Evolutionary conservation across 2,888 invertebrate genomes (phyloP).

Genomic region (Mesopsocus fuscifrons): DNA sequence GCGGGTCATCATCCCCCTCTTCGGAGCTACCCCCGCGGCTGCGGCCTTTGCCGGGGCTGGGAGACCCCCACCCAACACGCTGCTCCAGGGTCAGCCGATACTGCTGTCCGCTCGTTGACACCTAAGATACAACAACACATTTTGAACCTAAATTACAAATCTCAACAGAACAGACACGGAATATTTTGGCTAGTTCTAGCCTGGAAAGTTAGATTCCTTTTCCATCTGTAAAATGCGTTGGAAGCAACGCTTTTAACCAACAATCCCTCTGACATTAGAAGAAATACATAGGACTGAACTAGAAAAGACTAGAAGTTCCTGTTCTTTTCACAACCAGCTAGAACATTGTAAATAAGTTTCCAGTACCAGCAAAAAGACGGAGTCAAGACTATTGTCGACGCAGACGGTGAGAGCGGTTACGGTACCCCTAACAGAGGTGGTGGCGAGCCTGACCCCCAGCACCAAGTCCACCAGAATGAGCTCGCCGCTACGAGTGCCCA

Average conservation of each 20-base stretch:
- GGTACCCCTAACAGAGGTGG: conserved; percentile 40
- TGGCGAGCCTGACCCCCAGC: conserved; percentile 44
- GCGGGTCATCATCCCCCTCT: conserved; percentile 21
- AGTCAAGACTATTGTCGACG: conserved; percentile 47
- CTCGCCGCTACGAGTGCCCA: conserved; percentile 31
- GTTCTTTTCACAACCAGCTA: too few relatives aligned
- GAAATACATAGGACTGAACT: too few relatives aligned
- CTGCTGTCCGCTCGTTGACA: too few relatives aligned
- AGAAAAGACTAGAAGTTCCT: too few relatives aligned
- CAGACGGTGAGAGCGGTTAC: conserved; percentile 46
- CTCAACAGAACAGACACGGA: conserved; percentile 12
- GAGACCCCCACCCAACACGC: too few relatives aligned
- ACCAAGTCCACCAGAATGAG: conserved; percentile 51
- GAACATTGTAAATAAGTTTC: too few relatives aligned
- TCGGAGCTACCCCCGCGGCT: conserved; percentile 11
- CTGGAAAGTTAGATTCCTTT: too few relatives aligned
- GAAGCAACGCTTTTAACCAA: too few relatives aligned
- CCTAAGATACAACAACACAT: too few relatives aligned
- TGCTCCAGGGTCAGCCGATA: conserved; percentile 30
- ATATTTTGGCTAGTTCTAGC: too few relatives aligned
- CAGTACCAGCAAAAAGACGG: conserved; percentile 21
- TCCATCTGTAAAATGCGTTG: too few relatives aligned
- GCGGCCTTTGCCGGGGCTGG: conserved; percentile 22
- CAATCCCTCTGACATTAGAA: too few relatives aligned
- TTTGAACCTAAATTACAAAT: conserved; percentile 9